Evolutionary conservation across 2,888 invertebrate genomes (phyloP).

Genomic region (Thymelicus acteon): DNA sequence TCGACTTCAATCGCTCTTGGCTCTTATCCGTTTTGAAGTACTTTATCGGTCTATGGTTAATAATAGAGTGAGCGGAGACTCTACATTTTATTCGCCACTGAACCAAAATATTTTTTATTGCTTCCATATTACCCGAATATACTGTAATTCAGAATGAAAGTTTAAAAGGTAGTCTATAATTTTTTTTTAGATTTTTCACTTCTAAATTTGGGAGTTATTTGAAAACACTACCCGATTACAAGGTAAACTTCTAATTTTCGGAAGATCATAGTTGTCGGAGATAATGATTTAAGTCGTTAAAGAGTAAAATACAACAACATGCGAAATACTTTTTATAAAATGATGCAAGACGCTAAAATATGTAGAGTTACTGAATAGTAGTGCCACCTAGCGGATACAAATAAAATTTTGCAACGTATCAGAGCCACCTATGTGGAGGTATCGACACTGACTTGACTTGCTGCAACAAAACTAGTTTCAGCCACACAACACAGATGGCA

Average conservation of each 20-base stretch:
- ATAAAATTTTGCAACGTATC: not conserved
- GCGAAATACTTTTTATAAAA: too few relatives aligned
- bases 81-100: conserved; percentile 34
- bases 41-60: conserved; percentile 33
- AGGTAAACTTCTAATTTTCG: too few relatives aligned
- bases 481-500: conserved; percentile 36
- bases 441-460: conserved; percentile 24
- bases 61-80: conserved; percentile 33
- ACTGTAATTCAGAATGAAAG: not conserved
- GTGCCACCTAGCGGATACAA: conserved; percentile 27
- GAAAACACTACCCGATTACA: too few relatives aligned
- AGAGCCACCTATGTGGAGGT: conserved; percentile 43
- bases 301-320: not conserved
- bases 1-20: conserved; percentile 31
- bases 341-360: too few relatives aligned
- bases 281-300: not conserved
- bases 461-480: not conserved
- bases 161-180: too few relatives aligned
- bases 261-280: too few relatives aligned
- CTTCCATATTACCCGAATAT: conserved; percentile 11
- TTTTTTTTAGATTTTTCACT: too few relatives aligned
- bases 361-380: not conserved
- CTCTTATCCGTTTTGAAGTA: conserved; percentile 37
- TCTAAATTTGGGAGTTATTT: too few relatives aligned
- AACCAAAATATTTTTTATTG: conserved; percentile 23